Percentiles rank a stretch among this genome's conserved stretches.
Evolutionary conservation across 2,113 vertebrate species (phyloP).

Genomic region (Lichenostomus cassidix): DNA sequence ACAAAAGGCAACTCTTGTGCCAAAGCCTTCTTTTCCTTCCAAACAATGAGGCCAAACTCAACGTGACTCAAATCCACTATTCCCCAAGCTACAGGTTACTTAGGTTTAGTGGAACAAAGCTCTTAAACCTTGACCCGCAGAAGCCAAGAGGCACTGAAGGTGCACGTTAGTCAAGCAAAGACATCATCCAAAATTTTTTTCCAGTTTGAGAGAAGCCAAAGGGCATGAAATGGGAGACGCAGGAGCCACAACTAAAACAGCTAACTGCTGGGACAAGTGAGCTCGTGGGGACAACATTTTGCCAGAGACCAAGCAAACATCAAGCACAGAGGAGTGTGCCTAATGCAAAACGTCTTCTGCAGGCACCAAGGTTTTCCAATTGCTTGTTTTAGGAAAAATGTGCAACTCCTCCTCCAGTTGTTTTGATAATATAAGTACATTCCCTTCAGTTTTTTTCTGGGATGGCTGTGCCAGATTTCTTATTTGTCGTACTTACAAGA

Average conservation of each 20-base stretch:
- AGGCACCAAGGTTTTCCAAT: not conserved
- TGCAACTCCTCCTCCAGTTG: not conserved
- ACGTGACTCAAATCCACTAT: slow-evolving; percentile 65
- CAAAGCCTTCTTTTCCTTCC: slow-evolving; percentile 63
- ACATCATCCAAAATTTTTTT: not conserved
- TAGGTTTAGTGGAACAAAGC: slow-evolving; percentile 15
- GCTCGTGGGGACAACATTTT: not conserved
- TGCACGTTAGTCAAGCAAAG: not conserved
- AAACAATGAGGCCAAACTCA: slow-evolving; percentile 57
- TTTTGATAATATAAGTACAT: not conserved
- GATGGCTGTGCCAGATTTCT: not conserved
- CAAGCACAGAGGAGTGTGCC: accelerated
- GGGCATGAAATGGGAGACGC: not conserved
- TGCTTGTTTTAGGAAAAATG: not conserved
- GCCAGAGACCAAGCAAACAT: not conserved
- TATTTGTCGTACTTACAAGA: not conserved
- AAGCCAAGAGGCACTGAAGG: not conserved
- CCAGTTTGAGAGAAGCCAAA: not conserved
- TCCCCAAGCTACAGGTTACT: slow-evolving; percentile 51
- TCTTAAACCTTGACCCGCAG: not conserved
- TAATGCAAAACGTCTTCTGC: not conserved
- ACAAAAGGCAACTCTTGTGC: slow-evolving; percentile 37
- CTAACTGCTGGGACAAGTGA: not conserved
- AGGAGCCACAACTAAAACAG: not conserved
- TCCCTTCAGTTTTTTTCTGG: not conserved